Conservation (phyloP, 2,797 vertebrate species). For the Syndactyla subalaris region DNA sequence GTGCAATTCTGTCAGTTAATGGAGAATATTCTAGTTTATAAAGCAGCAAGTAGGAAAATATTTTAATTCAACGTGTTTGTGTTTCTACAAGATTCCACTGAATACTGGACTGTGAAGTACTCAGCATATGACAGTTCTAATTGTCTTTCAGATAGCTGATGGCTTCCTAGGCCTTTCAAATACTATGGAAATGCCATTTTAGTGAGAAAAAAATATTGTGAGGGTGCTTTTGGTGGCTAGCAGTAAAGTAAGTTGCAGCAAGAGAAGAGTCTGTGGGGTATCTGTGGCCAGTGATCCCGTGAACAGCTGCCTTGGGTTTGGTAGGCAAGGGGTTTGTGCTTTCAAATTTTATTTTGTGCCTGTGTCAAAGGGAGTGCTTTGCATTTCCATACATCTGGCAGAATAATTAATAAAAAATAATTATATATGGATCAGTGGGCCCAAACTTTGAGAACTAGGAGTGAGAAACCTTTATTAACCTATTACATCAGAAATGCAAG, state of each 20-base stretch:
- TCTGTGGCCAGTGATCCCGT: fast-evolving
- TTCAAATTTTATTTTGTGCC: background rate
- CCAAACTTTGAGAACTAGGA: background rate
- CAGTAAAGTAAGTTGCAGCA: background rate
- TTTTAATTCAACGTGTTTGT: background rate
- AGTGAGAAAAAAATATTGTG: background rate
- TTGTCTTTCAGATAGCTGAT: background rate
- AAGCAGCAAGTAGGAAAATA: background rate
- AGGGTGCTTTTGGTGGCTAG: background rate
- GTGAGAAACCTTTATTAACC: background rate
- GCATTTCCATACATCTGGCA: background rate
- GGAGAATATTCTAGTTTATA: background rate
- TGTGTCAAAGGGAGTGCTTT: background rate
- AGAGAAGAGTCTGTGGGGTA: background rate
- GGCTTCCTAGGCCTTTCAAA: background rate
- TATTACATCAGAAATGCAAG: background rate
- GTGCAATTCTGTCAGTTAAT: background rate
- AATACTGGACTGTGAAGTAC: background rate
- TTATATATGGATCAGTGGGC: background rate
- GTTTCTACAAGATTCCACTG: background rate
- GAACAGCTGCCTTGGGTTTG: background rate
- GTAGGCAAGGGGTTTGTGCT: background rate
- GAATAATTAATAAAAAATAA: background rate
- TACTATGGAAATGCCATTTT: background rate
- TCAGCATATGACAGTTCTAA: background rate